Base-by-base conservation (phyloP, 2,797 vertebrate species). In the Notoglanidium macrostoma region DNA sequence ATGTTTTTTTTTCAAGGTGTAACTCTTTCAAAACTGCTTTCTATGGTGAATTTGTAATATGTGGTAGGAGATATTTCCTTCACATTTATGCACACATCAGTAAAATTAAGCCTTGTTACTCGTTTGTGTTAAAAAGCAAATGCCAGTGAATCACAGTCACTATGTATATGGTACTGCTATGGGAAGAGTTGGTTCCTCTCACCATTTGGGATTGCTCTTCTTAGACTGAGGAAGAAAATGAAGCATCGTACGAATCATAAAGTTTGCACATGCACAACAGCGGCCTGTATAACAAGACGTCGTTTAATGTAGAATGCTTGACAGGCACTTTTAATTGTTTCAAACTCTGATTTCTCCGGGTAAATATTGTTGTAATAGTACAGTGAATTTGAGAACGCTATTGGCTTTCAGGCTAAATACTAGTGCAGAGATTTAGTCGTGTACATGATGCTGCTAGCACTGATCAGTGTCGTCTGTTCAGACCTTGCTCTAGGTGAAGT, bases 401-500 rank as follows among this genome's bases (percentile, higher is more conserved):
- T 57, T 78, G 21, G 57, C 23, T 21, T 80, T 80, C 40, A 44
- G 14, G 40, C 57, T n/a, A 26, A 81, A 46, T 26, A 0, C 5
- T 19, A 11, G 14, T 44, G 55, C 11, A 17, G 29, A 26, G 35
- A 80, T 59, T 61, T 59, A 26, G 77, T 44, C 14, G 1, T 29
- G 80, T 65, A 82, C 61, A 21, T 82, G 19, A 65, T 0, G 61
- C n/a, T 49, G 59, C 80, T n/a, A 65, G 79, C 35, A 10, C 79
- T 49, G 59, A 81, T 65, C 57, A n/a, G 59, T 82, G 59, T 65
- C 80, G 17, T 61, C 15, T 82, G 55, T 14, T 44, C 77, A 82
- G 80, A 65, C 84, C 59, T 65, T 77, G 57, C 61, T 87, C 40
- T 87, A 94, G 94, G 92, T 93, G 92, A 93, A 92, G 89, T 90